phyloP scores from a whole-genome alignment of 2,888 invertebrate genomes.

The Lymantria dispar region DNA sequence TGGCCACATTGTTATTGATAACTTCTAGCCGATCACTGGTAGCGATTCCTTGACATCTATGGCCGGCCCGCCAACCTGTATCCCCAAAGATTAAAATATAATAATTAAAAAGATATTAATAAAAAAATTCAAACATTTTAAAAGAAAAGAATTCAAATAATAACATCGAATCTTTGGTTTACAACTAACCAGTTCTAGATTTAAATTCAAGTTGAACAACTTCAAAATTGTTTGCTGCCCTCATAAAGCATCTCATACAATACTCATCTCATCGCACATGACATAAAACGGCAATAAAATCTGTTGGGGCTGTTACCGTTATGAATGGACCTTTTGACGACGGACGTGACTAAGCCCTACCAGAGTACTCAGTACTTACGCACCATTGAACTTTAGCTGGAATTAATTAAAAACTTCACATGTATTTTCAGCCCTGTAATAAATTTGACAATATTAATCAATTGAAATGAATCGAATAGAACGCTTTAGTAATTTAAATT shows the following conservation, averaged over 20 bases:
- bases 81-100: no score
- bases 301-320: slow-evolving; percentile 37
- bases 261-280: slow-evolving; percentile 14
- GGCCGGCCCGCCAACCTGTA: no score
- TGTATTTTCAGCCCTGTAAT: slow-evolving; percentile 6
- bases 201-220: neutral
- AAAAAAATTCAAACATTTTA: no score
- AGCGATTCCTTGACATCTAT: no score
- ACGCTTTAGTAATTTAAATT: neutral
- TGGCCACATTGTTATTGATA: no score
- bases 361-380: neutral
- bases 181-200: neutral
- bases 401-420: slow-evolving; percentile 26
- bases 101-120: no score
- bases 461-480: slow-evolving; percentile 17
- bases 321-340: slow-evolving; percentile 36
- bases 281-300: slow-evolving; percentile 40
- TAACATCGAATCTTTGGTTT: no score
- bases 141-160: no score
- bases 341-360: slow-evolving; percentile 36
- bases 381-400: slow-evolving; percentile 24
- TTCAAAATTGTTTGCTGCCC: neutral
- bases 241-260: neutral
- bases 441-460: slow-evolving; percentile 19
- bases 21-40: no score